Conservation (phyloP, 2,888 invertebrate species). For the Melanotus villosus region DNA sequence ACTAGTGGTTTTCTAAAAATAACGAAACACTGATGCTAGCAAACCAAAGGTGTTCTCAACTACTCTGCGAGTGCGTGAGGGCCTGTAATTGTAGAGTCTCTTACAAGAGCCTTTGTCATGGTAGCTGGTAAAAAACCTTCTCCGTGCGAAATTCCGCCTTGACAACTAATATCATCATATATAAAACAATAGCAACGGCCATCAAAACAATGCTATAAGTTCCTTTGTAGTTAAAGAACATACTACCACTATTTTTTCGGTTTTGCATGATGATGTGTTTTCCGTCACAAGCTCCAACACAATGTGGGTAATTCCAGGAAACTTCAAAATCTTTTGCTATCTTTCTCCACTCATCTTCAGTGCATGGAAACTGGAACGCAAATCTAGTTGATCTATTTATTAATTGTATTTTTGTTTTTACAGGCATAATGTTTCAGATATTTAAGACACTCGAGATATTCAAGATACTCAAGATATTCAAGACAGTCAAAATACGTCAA, state of each 20-base stretch:
- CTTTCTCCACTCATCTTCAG: no score
- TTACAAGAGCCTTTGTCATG: background rate
- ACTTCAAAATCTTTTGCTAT: no score
- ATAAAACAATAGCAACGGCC: background rate
- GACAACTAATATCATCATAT: no score
- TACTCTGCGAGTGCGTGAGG: no score
- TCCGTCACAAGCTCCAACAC: constrained; percentile 1
- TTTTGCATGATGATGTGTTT: background rate
- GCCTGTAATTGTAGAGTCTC: background rate
- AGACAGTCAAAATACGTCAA: no score
- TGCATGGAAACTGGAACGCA: background rate
- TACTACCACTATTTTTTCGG: background rate
- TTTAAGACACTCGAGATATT: no score
- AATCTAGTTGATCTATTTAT: constrained; percentile 5
- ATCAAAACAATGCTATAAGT: no score
- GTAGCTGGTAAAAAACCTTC: background rate
- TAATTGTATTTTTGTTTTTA: no score
- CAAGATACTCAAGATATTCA: no score
- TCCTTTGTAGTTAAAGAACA: background rate
- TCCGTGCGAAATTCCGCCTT: no score
- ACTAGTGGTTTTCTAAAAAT: constrained; percentile 1
- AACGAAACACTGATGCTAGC: constrained; percentile 1
- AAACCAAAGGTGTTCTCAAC: background rate
- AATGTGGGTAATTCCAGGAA: background rate
- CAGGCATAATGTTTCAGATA: background rate